A percentile compares a stretch with the other conserved stretches of the same genome.
phyloP scores from a whole-genome alignment of 1,140 invertebrate species.

The Physella acuta region DNA sequence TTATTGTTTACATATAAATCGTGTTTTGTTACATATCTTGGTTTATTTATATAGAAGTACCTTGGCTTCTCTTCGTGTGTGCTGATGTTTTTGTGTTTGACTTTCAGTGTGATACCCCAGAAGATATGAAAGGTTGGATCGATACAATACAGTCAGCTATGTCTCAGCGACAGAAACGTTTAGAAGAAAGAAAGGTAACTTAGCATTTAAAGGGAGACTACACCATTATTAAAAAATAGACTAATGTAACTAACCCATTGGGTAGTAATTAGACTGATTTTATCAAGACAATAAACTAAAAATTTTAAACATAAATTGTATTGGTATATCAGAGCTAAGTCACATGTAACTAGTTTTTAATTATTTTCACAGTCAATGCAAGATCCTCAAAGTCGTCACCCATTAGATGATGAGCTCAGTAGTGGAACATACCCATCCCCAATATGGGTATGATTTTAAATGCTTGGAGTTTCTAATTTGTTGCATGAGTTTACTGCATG shows the following conservation, averaged over 20 bases:
- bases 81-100: not conserved
- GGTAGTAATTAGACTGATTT: no score
- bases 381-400: slow-evolving; percentile 6
- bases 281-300: no score
- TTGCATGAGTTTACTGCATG: slow-evolving; percentile 11
- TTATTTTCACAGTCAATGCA: slow-evolving; percentile 13
- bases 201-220: no score
- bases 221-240: no score
- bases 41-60: not conserved
- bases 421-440: slow-evolving; percentile 21
- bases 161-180: slow-evolving; percentile 6
- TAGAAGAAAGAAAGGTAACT: slow-evolving; percentile 29
- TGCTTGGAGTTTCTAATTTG: not conserved
- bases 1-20: not conserved
- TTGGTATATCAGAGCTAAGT: no score
- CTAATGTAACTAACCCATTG: no score
- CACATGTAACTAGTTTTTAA: no score
- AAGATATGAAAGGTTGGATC: slow-evolving; percentile 29
- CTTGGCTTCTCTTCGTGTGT: not conserved
- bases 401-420: slow-evolving; percentile 12
- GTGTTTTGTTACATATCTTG: not conserved
- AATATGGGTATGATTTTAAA: slow-evolving; percentile 21
- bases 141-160: slow-evolving; percentile 18
- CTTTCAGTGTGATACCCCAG: slow-evolving; percentile 30
- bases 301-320: no score